phyloP scores from a whole-genome alignment of 1,140 invertebrate genomes.

The Drosophila miranda region DNA sequence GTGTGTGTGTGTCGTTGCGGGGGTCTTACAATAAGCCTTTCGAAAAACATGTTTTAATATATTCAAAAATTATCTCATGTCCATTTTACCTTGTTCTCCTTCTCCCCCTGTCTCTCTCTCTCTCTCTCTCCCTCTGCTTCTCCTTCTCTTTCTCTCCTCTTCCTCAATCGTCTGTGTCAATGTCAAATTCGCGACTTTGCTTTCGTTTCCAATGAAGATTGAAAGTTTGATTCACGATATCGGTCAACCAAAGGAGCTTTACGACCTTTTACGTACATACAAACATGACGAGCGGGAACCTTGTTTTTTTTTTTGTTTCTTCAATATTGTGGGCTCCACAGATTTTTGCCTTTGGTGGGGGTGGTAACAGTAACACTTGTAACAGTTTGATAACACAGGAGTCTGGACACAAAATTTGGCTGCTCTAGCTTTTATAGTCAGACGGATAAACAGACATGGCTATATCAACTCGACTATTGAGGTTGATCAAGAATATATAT shows the following conservation, averaged over 20 bases:
- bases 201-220: no score
- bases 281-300: not conserved
- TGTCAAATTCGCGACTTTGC: slow-evolving; percentile 30
- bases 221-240: no score
- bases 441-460: no score
- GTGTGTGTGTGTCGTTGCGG: not conserved
- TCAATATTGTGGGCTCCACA: no score
- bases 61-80: slow-evolving; percentile 31
- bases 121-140: not conserved
- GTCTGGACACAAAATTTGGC: no score
- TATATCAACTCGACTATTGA: no score
- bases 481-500: no score
- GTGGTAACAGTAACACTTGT: no score
- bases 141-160: slow-evolving; percentile 7
- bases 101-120: not conserved
- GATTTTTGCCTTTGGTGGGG: no score
- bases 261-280: not conserved
- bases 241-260: not conserved
- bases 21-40: slow-evolving; percentile 27
- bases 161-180: slow-evolving; percentile 34
- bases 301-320: no score
- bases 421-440: no score
- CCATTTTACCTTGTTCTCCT: slow-evolving; percentile 26
- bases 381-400: no score
- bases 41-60: slow-evolving; percentile 30